Conservation (phyloP, 2,113 vertebrate species). For the Pterocles orientalis region DNA sequence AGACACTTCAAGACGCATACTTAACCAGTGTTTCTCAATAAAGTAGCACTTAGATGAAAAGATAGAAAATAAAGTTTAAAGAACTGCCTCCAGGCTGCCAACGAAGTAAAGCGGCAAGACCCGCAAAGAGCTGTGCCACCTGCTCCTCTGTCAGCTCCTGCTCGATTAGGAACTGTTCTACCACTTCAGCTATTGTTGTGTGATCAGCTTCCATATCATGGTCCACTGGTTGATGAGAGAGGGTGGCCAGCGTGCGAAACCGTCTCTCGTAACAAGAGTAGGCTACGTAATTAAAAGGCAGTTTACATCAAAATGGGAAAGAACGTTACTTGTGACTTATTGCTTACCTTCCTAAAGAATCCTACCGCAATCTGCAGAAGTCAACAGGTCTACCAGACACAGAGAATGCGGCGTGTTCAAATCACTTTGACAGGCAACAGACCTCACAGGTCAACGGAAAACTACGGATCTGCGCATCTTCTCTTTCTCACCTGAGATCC, state of each 20-base stretch:
- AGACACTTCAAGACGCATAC: background rate
- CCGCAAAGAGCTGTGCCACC: background rate
- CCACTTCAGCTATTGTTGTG: background rate
- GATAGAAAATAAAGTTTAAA: background rate
- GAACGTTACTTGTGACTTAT: accelerated
- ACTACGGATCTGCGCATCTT: accelerated
- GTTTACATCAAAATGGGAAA: background rate
- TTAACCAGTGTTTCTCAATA: background rate
- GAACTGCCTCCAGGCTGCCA: background rate
- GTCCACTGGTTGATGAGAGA: accelerated
- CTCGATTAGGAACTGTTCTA: accelerated
- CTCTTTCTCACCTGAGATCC: background rate
- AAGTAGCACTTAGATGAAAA: background rate
- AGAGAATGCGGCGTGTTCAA: accelerated
- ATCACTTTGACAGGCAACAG: background rate
- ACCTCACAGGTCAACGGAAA: background rate
- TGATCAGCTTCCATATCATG: accelerated
- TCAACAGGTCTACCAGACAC: background rate
- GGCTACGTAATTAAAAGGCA: accelerated
- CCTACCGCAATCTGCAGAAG: background rate
- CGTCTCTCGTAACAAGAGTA: background rate
- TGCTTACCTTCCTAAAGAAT: background rate
- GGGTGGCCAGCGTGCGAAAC: accelerated
- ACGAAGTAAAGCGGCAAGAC: background rate
- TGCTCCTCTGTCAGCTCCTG: background rate